Conservation (phyloP, 2,888 invertebrate genomes). For the Rhagonycha fulva region DNA sequence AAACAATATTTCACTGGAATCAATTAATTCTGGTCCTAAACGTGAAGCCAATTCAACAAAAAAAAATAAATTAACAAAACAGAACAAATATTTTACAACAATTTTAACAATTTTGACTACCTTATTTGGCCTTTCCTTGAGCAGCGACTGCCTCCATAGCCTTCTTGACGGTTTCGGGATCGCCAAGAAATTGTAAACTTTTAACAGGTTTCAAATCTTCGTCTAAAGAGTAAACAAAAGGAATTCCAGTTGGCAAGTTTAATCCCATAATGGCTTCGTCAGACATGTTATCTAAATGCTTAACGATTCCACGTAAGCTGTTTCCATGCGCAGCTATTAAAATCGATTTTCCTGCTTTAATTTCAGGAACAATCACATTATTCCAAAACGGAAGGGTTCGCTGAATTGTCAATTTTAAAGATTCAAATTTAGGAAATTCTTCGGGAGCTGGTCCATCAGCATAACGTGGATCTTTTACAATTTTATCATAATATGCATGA, state of each 20-base stretch:
- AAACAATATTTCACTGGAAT: neutral
- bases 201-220: constrained; percentile 69
- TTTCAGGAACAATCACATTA: constrained; percentile 80
- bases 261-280: constrained; percentile 75
- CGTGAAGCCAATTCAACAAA: neutral
- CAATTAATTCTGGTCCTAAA: neutral
- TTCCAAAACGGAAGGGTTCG: constrained; percentile 91
- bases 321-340: constrained; percentile 90
- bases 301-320: constrained; percentile 85
- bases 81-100: neutral
- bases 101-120: neutral
- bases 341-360: constrained; percentile 80
- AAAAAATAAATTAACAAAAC: neutral
- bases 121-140: constrained; percentile 75
- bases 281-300: constrained; percentile 78
- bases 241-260: constrained; percentile 81
- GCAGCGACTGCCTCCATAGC: constrained; percentile 79
- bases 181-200: constrained; percentile 77
- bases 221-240: constrained; percentile 78
- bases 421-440: constrained; percentile 85
- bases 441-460: constrained; percentile 70
- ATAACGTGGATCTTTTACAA: constrained; percentile 77
- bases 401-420: constrained; percentile 81
- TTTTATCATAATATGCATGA: constrained; percentile 77
- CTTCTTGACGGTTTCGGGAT: constrained; percentile 75